Evolutionary conservation across 2,113 vertebrate genomes (phyloP), one percentile per base, ranked within the genome.

Genomic region (Leptobrachium ailaonicum): DNA sequence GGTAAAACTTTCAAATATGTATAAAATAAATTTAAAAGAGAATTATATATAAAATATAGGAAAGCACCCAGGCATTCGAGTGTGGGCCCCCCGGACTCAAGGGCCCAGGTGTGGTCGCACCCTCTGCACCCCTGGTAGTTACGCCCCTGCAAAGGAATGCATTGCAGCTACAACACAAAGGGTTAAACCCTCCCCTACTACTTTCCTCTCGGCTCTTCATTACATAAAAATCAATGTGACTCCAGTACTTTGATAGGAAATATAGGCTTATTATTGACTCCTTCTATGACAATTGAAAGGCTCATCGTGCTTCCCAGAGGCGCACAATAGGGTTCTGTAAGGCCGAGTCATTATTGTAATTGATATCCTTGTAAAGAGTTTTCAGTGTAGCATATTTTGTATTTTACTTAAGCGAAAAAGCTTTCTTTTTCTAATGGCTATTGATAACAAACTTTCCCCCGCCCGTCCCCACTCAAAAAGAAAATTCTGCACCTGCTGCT

Each of bases 321-420:
- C 89, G 89, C 86, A 86, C 64, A 80, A 85, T 87, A 86, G 87
- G 88, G 88, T 91, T 92, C 88, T 90, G 84, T 90, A 91, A 60
- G 10, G 13, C 10, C 92, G 91, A 89, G 85, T 92, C 90, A 92
- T 93, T 92, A 93, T 88, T 84, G 85, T 92, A 93, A 92, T 90
- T 92, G 91, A 93, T 92, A 90, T 86, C 86, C 86, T 87, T 86
- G 87, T 88, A 89, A 92, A 88, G 84, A 88, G 82, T 89, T 85
- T 90, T 89, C 84, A 89, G 91, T 92, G 87, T 88, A 90, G 90
- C 85, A 89, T 86, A 88, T 92, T 89, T 88, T 75, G 82, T 84
- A 85, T 77, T 82, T 88, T 93, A 87, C 86, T 88, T 85, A 56
- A 13, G 89, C 88, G 80, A 87, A 91, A 85, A 84, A 89, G 87